phyloP scores from a whole-genome alignment of 1,140 invertebrate genomes.

The Calliphora vicina region DNA sequence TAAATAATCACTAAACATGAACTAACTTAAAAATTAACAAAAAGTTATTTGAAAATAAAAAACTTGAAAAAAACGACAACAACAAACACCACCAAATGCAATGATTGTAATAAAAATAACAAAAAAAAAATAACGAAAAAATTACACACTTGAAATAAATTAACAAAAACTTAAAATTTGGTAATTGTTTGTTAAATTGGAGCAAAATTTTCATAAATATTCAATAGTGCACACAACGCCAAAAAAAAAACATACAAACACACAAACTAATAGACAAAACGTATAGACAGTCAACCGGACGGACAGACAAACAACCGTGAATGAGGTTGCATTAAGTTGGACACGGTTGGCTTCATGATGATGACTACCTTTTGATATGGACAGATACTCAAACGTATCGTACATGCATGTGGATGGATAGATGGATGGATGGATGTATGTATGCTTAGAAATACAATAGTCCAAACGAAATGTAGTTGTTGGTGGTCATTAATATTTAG shows the following conservation, averaged over 20 bases:
- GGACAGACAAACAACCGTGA: background rate
- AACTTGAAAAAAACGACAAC: background rate
- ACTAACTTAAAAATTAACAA: background rate
- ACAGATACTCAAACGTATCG: too few relatives aligned
- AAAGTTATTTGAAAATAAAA: background rate
- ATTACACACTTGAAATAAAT: slow-evolving; percentile 10
- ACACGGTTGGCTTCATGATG: background rate
- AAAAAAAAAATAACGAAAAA: background rate
- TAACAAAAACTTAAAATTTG: slow-evolving; percentile 1
- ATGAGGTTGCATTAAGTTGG: background rate
- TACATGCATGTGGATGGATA: too few relatives aligned
- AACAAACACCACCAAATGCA: background rate
- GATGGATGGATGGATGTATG: too few relatives aligned
- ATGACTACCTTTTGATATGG: too few relatives aligned
- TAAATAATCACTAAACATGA: background rate
- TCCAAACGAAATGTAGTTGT: too few relatives aligned
- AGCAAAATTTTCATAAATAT: slow-evolving; percentile 14
- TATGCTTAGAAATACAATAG: too few relatives aligned
- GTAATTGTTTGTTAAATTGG: background rate
- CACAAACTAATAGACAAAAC: too few relatives aligned
- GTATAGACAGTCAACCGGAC: background rate
- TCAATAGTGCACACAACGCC: background rate
- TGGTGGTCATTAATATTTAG: too few relatives aligned
- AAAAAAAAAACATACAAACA: background rate
- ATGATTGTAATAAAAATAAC: background rate